Evolutionary conservation across 2,113 vertebrate genomes (phyloP), one percentile per base, ranked within the genome.

Genomic region (Hepsetus odoe): DNA sequence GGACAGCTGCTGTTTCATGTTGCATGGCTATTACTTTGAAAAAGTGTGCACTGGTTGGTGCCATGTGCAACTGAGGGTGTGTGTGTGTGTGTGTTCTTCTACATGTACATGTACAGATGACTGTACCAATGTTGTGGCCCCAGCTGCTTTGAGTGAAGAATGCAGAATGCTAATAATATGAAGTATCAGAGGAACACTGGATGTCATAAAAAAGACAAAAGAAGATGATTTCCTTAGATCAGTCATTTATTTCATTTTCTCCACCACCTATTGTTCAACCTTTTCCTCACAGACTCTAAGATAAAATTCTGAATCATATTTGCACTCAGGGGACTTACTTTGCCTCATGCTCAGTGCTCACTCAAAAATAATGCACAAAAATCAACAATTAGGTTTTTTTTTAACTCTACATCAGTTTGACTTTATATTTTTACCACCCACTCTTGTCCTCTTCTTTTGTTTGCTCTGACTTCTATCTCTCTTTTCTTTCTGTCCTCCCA

Each of bases 401-500:
- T 59, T 64, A 64, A 33, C 59, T 65, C 61, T 38, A 22, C 10
- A n/a, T 65, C 18, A 38, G 22, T 65, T 64, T 64, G 59, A 65
- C 32, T 26, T 65, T 35, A 38, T 24, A 10, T 73, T 73, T 35
- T 26, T 61, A 65, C 61, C 46, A 33, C 69, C 61, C 59, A 33
- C 69, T 30, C 35, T 14, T n/a, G 7, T 12, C 68, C 49, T 40
- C 30, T 53, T 22, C 9, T 14, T 24, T 44, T 51, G 59, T 32
- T 55, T 49, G 18, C 22, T n/a, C 0, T 11, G 13, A n/a, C 14
- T 64, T 72, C 68, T 59, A 32, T 64, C 40, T 51, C 26, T 74
- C 62, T 58, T 83, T 70, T 65, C 20, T 49, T 46, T n/a, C 66
- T 10, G 3, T 53, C 28, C 32, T 55, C 77, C 38, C 11, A 56